A percentile compares a stretch with the other conserved stretches of the same genome.
Conservation (phyloP, 2,888 invertebrate species). For the Agelastica alni region DNA sequence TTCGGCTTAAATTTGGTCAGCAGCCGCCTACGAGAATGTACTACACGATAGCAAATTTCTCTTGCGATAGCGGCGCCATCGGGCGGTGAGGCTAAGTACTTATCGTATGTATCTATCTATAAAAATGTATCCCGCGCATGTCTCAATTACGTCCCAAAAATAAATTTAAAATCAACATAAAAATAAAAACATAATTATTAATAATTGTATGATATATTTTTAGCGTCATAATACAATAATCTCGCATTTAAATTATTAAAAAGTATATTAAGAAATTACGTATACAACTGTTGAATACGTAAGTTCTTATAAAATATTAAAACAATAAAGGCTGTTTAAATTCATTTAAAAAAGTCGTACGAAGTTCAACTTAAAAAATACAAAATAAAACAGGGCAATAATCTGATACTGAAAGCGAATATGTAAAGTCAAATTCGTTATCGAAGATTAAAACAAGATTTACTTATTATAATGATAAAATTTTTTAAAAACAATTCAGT, state of each 20-base stretch:
- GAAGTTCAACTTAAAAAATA: neutral
- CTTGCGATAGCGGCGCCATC: too few species aligned
- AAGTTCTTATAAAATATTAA: conserved; percentile 4
- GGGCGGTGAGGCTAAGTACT: too few species aligned
- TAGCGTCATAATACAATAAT: conserved; percentile 15
- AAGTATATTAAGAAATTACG: conserved; percentile 7
- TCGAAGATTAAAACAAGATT: conserved; percentile 3
- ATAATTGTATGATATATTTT: conserved; percentile 10
- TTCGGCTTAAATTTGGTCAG: too few species aligned
- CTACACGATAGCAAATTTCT: too few species aligned
- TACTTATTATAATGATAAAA: conserved; percentile 7
- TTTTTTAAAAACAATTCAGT: conserved; percentile 4
- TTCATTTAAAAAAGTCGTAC: neutral
- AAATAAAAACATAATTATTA: conserved; percentile 1
- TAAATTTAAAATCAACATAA: conserved; percentile 1
- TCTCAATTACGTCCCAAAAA: neutral
- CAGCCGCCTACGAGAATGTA: too few species aligned
- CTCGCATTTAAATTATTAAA: conserved; percentile 15
- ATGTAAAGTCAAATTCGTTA: neutral
- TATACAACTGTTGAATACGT: conserved; percentile 2
- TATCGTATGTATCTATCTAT: too few species aligned
- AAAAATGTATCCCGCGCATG: neutral
- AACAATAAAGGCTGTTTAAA: conserved; percentile 7
- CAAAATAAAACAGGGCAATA: conserved; percentile 1
- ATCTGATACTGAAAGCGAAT: conserved; percentile 3